Evolutionary conservation across 2,888 invertebrate species (phyloP), one percentile per base, ranked within the genome.

Genomic region (Clunio marinus): DNA sequence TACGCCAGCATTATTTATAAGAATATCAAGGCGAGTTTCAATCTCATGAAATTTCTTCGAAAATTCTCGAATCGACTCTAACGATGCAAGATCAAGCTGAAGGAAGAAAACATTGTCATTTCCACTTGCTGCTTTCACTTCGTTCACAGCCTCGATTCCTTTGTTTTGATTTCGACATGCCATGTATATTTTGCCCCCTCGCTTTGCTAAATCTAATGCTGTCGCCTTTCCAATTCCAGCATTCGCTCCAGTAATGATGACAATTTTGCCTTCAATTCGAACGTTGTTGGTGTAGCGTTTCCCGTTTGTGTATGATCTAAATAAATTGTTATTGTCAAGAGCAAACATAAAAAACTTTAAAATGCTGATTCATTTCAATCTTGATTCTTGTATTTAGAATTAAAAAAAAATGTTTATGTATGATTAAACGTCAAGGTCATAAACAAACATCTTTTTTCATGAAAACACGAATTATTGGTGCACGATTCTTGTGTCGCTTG

Each of bases 1-100:
- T 24, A 92, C 86, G 0, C 87, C 92, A 10, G 89, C 93, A 79
- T 92, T 93, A 77, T 91, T 91, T 70, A 93, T 85, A 57, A 93
- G 77, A 68, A 91, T 80, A 76, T 92, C 82, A n/a, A 91, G 75
- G 10, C 81, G 75, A 0, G 82, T 79, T 75, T 88, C 83, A 72
- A 88, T 88, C 71, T 77, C 71, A 75, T 83, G 83, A 73, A 84
- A 80, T 79, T 78, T 72, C 41, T 78, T 73, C 0, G 83, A 90
- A 79, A 92, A 92, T 20, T 83, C 76, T 70, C 83, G 76, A 69
- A 93, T 81, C 35, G 91, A 91, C 46, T 83, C 78, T 66, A 85
- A 81, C 55, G 89, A 89, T 69, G 89, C 84, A 70, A 93, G 82
- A 79, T 93, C 89, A 76, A 90, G 90, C 71, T 83, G 80, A 70